Base-by-base conservation (phyloP, 92 coral and sea anemone species). In the Chrysogorgia sp. region DNA sequence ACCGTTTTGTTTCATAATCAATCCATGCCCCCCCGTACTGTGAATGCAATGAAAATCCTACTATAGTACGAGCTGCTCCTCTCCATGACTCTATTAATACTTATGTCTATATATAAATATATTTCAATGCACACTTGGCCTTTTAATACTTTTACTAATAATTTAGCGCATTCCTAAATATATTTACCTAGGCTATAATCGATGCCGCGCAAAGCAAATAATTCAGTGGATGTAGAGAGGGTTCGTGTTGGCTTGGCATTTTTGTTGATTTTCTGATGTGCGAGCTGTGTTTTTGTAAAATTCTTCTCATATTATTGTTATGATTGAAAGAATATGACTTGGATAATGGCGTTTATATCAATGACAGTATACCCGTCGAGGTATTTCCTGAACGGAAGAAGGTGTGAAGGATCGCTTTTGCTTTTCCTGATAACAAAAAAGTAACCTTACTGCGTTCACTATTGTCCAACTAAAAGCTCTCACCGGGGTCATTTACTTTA, bases 391-490 rank as follows among this genome's bases (percentile, higher is more conserved):
- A 26, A 20, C 31, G 76, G 29, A 45, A 49, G 22, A 0, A 41
- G 22, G 7, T 0, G 40, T 19, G 26, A 40, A 24, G 30, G 57
- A 40, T 34, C 28, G 43, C 24, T 37, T 49, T 45, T 47, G 53
- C 53, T 47, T n/a, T 7, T 47, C 53, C 53, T 47, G 53, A 47
- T 47, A 7, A 47, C 53, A 47, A 7, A 47, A 47, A 47, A 12
- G 53, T 47, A 2, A 47, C 2, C 76, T 60, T 32, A 41, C 60
- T 69, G 76, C 3, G 20, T 45, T 0, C 2, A 10, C 14, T 30
- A 69, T 69, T 69, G 59, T 69, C 13, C 0, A 40, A 47, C 76
- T 69, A 69, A 45, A 47, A 69, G 76, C 58, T 47, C 58, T 25
- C 40, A 19, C 21, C 60, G 56, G 59, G 60, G 76, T 28, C 60